Evolutionary conservation across 2,888 invertebrate genomes (phyloP), one percentile per base, ranked within the genome.

Genomic region (Acanthopleura granulata): DNA sequence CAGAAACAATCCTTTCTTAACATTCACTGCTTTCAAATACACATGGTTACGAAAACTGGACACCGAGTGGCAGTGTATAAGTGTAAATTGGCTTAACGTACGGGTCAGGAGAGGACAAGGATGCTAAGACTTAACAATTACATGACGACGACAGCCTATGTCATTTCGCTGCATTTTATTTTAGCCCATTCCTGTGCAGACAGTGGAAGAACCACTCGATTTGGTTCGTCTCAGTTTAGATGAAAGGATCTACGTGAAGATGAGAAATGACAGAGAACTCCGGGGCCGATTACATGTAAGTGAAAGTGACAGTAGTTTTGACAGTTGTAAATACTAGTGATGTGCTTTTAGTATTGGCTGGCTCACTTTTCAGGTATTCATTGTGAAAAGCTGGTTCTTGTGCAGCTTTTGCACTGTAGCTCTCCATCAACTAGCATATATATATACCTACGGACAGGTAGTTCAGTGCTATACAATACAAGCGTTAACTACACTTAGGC

Each of bases 201-300:
- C 96, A 80, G 95, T 99, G 0, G 99, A 99, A 91, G 99, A 99
- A 90, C 99, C 99, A 0, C 92, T 99, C 70, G 99, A 99, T 92
- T 93, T 99, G 73, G 96, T 99, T 80, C 94, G 98, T 78, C 93
- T 99, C 16, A 98, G 98, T 92, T 93, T 99, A 83, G 99, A 99
- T 92, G 99, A 99, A 91, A 94, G 97, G 86, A 98, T 99, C 88
- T 98, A 98, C 87, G 98, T 99, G 0, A 99, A 99, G 92, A 98
- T 99, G 98, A 94, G 99, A 74, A 98, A 98, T 90, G 99, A 99
- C 89, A 93, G 99, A 76, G 99, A 99, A 92, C 92, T 99, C n/a
- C 92, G 96, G 77, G 99, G 99, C 11, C 93, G 97, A 87, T 92
- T 99, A 74, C 98, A 99, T 92, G 97, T 97, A 93, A 93, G 94